Base-by-base conservation (phyloP, 1,140 invertebrate genomes). In the Trypoxylus dichotomus region DNA sequence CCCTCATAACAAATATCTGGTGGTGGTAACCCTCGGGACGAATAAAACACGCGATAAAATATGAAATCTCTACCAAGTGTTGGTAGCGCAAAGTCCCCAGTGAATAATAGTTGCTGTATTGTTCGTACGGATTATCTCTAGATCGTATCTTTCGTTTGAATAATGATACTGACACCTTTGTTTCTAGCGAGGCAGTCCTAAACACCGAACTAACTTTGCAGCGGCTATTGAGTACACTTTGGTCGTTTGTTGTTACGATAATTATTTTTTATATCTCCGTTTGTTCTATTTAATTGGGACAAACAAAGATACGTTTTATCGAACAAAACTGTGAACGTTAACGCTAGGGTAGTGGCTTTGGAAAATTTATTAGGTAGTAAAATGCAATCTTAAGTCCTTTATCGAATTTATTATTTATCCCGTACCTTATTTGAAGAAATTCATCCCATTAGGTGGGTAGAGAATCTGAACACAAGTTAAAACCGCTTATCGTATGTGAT, bases 111-210 rank as follows among this genome's bases (percentile, higher is more conserved):
- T 68, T 68, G 24, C 60, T 68, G 60, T 68, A 68, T 68, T 68
- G 60, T 68, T 68, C 60, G 19, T 68, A 68, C 10, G 60, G 60
- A 68, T 68, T 68, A 68, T 68, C 60, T 68, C 24, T 10, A 68
- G 60, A 68, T 68, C 27, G 60, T 68, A 68, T 68, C 60, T 68
- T 68, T 21, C 27, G 24, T 29, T 29, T 68, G 60, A 68, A 68
- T 68, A 68, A 68, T 68, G 60, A 68, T 68, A 68, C 60, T 29
- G 60, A 68, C 60, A 68, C 60, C 60, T 68, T 68, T 68, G 60
- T 68, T 68, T 68, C 60, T 13, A 68, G 21, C 24, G 11, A 68
- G 24, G 13, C 60, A 24, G 27, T 24, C 21, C 60, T 68, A 68
- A 68, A 68, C 21, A 13, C 11, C 11, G 60, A 54, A 54, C 15